phyloP scores from a whole-genome alignment of 2,888 invertebrate species.

The Chymomyza caudatula region DNA sequence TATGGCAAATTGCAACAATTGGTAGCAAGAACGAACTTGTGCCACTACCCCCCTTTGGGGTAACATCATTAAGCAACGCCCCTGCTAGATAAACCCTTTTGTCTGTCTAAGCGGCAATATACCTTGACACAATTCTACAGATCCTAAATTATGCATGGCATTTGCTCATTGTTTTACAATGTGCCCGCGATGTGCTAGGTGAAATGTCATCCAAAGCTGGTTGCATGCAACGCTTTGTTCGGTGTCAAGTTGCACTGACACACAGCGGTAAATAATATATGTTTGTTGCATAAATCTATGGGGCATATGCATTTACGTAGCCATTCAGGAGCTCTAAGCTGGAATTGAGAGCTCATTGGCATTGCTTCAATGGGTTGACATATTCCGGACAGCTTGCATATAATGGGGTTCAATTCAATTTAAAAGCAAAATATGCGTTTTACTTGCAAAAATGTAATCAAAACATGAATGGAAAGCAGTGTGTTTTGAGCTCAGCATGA shows the following conservation, averaged over 20 bases:
- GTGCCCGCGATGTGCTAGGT: constrained; percentile 2
- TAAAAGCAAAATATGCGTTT: too few relatives aligned
- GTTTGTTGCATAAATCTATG: not conserved
- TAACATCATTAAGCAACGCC: not conserved
- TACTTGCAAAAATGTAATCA: too few relatives aligned
- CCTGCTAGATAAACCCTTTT: constrained; percentile 3
- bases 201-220: not conserved
- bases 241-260: constrained; percentile 42
- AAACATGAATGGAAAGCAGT: too few relatives aligned
- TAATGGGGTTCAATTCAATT: too few relatives aligned
- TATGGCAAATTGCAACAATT: not conserved
- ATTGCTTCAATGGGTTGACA: too few relatives aligned
- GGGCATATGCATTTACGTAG: not conserved
- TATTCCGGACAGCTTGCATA: too few relatives aligned
- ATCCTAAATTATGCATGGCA: constrained; percentile 33
- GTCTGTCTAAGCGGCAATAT: not conserved
- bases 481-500: too few relatives aligned
- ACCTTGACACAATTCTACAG: constrained; percentile 54
- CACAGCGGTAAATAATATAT: not conserved
- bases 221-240: constrained; percentile 18
- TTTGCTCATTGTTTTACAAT: constrained; percentile 32
- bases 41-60: constrained; percentile 19
- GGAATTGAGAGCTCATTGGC: too few relatives aligned
- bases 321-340: too few relatives aligned
- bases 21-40: not conserved